Evolutionary conservation across 2,888 invertebrate species (phyloP).

Genomic region (Bombyx huttoni): DNA sequence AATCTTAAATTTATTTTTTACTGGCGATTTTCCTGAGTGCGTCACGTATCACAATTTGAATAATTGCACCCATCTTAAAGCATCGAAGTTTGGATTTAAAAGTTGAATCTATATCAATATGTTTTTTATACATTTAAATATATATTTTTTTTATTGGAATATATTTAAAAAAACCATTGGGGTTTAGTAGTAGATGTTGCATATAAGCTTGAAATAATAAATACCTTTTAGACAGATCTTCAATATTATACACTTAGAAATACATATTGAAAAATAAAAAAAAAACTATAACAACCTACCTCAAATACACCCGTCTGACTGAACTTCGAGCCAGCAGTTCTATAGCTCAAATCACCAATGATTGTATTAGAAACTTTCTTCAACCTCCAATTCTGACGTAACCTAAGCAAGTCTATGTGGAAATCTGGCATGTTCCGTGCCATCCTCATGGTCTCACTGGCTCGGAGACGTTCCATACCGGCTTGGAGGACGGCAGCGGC

Average conservation of each 20-base stretch:
- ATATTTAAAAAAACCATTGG: no score
- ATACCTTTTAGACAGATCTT: conserved; percentile 4
- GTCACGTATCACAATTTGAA: no score
- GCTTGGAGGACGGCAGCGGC: conserved; percentile 87
- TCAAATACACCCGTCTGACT: conserved; percentile 95
- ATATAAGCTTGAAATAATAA: background rate
- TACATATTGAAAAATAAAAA: no score
- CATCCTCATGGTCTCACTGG: conserved; percentile 83
- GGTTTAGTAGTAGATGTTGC: no score
- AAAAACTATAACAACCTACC: conserved; percentile 54
- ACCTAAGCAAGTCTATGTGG: conserved; percentile 89
- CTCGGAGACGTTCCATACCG: conserved; percentile 89
- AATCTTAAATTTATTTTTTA: no score
- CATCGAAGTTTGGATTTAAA: no score
- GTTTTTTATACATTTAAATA: no score
- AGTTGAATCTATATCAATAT: no score
- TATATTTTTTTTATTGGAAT: no score
- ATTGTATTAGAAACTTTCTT: conserved; percentile 96
- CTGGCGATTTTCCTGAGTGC: no score
- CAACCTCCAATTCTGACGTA: conserved; percentile 95
- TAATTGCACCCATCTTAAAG: no score
- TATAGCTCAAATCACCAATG: conserved; percentile 95
- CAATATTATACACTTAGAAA: conserved; percentile 1
- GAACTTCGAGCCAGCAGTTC: conserved; percentile 95
- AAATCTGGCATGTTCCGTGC: conserved; percentile 87